Conservation (phyloP, 2,888 invertebrate species). For the Epirrita christyi region DNA sequence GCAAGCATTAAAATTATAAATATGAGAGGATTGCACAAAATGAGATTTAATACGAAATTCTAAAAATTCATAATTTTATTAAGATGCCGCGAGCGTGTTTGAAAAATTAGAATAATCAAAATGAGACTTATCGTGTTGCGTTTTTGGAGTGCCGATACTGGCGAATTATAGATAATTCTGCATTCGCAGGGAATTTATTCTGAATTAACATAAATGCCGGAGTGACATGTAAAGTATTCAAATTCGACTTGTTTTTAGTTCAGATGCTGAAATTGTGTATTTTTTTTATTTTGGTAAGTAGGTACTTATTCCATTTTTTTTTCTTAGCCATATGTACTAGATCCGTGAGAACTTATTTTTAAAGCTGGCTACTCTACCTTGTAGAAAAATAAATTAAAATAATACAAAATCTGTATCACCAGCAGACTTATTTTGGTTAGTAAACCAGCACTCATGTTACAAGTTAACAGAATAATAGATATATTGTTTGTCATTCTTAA, state of each 20-base stretch:
- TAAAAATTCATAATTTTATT: constrained; percentile 28
- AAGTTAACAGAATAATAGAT: too few relatives aligned
- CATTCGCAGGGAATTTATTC: constrained; percentile 6
- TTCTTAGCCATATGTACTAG: too few relatives aligned
- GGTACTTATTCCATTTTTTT: too few relatives aligned
- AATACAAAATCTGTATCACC: too few relatives aligned
- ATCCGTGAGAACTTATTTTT: too few relatives aligned
- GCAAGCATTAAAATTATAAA: constrained; percentile 35
- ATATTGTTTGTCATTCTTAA: too few relatives aligned
- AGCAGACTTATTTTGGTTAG: too few relatives aligned
- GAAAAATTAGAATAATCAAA: constrained; percentile 26
- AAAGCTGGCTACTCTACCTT: too few relatives aligned
- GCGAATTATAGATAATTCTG: constrained; percentile 13
- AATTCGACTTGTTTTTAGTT: neutral
- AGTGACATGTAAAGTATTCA: neutral
- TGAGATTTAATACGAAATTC: constrained; percentile 27
- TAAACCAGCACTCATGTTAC: too few relatives aligned
- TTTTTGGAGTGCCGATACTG: constrained; percentile 22
- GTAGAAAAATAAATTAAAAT: too few relatives aligned
- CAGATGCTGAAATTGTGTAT: too few relatives aligned
- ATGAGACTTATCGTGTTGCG: constrained; percentile 23
- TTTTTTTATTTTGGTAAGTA: too few relatives aligned
- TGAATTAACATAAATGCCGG: neutral
- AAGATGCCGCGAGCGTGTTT: constrained; percentile 19
- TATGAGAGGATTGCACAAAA: constrained; percentile 29